Evolutionary conservation across 2,888 invertebrate species (phyloP).

Genomic region (Allolobophora icterica): DNA sequence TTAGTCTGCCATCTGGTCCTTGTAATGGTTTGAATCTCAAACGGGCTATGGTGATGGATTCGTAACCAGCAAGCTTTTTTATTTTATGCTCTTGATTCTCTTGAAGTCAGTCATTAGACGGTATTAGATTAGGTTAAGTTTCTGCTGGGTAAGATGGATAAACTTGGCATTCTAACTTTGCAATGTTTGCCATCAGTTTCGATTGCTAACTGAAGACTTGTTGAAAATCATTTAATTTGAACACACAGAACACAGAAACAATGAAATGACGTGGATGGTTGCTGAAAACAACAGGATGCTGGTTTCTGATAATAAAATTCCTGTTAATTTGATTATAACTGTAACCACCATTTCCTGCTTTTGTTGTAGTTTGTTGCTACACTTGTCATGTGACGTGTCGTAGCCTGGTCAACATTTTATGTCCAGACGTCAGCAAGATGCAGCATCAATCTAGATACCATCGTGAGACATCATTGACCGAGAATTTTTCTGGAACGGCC

Average conservation of each 20-base stretch:
- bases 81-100: not conserved
- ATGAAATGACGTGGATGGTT: not conserved
- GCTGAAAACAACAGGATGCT: not conserved
- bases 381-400: conserved; percentile 34
- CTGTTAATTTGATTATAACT: not conserved
- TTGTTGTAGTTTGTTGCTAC: conserved; percentile 34
- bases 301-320: not conserved
- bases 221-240: not conserved
- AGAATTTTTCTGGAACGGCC: not conserved
- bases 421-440: conserved; percentile 28
- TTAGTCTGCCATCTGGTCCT: not conserved
- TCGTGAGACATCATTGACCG: conserved; percentile 29
- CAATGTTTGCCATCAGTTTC: too few species aligned
- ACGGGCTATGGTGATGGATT: not conserved
- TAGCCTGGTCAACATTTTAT: conserved; percentile 10
- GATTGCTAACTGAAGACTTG: not conserved
- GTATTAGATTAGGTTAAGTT: not conserved
- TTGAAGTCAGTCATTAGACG: not conserved
- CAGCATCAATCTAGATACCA: not conserved
- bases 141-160: not conserved
- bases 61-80: not conserved
- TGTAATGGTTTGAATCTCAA: not conserved
- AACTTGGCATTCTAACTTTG: not conserved
- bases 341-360: not conserved
- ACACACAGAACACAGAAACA: not conserved